These are phyloP conservation scores for Hippocampus comes DNA, from an alignment of 2,113 vertebrate species.

Conservation along the genomic window DNA sequence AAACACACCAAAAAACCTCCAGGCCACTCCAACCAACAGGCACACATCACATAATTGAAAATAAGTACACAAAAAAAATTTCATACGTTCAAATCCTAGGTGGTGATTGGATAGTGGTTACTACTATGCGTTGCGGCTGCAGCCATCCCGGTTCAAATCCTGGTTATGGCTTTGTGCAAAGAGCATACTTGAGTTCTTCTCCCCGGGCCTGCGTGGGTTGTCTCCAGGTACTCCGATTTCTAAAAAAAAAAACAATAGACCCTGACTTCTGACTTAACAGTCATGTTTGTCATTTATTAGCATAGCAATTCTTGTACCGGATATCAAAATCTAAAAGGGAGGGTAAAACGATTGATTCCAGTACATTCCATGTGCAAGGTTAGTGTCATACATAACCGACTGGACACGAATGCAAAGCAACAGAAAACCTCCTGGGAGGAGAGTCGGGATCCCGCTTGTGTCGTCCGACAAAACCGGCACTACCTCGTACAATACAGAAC, in stretches of 20 bases:
- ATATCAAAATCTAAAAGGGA: slow-evolving; percentile 60
- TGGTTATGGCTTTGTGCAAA: no score
- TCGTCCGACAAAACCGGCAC: slow-evolving; percentile 30
- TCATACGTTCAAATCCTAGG: no score
- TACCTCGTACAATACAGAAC: slow-evolving; percentile 25
- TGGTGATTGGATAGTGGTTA: no score
- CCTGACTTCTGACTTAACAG: slow-evolving; percentile 36
- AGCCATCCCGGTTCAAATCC: no score
- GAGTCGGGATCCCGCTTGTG: slow-evolving; percentile 41
- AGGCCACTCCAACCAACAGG: no score
- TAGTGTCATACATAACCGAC: slow-evolving; percentile 42
- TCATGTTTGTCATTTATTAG: slow-evolving; percentile 69
- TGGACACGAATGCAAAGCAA: slow-evolving; percentile 44
- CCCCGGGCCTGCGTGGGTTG: no score
- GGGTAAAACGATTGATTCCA: slow-evolving; percentile 51
- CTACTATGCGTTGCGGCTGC: no score
- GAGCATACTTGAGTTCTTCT: no score
- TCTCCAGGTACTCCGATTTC: no score
- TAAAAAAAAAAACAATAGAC: background rate
- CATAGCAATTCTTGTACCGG: slow-evolving; percentile 58
- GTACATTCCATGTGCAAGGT: slow-evolving; percentile 69
- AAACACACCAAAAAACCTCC: no score
- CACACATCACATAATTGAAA: no score
- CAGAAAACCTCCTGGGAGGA: slow-evolving; percentile 36
- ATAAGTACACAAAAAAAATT: no score